Evolutionary conservation across 1,140 invertebrate genomes (phyloP).

Genomic region (Anthonomus grandis): DNA sequence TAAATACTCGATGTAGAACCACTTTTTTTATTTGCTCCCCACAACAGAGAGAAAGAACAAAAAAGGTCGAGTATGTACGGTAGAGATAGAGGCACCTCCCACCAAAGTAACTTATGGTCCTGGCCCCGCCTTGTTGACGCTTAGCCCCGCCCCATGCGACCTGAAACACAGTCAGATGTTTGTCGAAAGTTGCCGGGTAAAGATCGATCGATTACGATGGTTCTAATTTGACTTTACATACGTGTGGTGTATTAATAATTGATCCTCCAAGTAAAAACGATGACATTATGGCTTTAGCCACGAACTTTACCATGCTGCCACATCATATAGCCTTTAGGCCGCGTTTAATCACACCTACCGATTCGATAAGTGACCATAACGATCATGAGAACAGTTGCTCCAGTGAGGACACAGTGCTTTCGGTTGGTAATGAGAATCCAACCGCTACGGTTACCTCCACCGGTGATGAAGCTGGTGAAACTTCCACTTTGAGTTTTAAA

Average conservation of each 20-base stretch:
- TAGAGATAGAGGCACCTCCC: constrained; percentile 25
- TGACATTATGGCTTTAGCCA: constrained; percentile 43
- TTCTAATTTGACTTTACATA: constrained; percentile 9
- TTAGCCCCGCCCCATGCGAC: constrained; percentile 39
- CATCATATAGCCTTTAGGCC: constrained; percentile 34
- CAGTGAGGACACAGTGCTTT: constrained; percentile 64
- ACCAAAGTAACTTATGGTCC: constrained; percentile 29
- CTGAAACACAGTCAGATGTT: constrained; percentile 39
- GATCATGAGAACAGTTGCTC: constrained; percentile 55
- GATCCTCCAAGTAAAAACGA: constrained; percentile 13
- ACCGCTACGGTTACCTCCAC: constrained; percentile 34
- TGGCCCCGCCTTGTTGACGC: constrained; percentile 18
- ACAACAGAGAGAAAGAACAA: constrained; percentile 38
- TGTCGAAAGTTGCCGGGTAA: constrained; percentile 39
- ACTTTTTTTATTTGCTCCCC: constrained; percentile 23
- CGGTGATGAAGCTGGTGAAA: constrained; percentile 1
- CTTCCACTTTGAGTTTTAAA: constrained; percentile 52
- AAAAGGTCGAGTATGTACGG: constrained; percentile 31
- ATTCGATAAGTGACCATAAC: constrained; percentile 46
- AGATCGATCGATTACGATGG: constrained; percentile 40
- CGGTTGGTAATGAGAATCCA: constrained; percentile 60
- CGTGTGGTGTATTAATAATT: constrained; percentile 6
- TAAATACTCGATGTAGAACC: constrained; percentile 21
- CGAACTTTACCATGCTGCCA: constrained; percentile 32
- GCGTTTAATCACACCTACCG: constrained; percentile 40